Percentiles rank a stretch among this genome's conserved stretches.
These are phyloP conservation scores for Volucella inflata DNA, from an alignment of 2,888 invertebrate species.

Conservation along the genomic window DNA sequence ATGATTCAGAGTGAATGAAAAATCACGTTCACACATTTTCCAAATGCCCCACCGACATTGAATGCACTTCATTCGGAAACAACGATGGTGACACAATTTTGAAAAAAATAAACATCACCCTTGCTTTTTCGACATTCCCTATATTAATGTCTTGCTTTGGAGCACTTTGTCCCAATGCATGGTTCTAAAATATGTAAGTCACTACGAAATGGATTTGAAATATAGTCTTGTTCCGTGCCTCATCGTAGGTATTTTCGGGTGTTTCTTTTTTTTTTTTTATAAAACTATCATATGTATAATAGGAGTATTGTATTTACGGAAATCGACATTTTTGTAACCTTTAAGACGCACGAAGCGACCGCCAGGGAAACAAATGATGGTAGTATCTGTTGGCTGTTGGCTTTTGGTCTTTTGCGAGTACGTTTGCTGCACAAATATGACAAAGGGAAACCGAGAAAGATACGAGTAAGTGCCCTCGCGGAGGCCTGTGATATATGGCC, in stretches of 20 bases:
- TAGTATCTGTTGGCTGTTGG: conserved; percentile 20
- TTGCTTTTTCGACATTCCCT: conserved; percentile 37
- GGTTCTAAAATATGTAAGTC: conserved; percentile 46
- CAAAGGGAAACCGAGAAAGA: conserved; percentile 50
- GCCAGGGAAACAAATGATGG: conserved; percentile 51
- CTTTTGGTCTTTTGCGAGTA: conserved; percentile 9
- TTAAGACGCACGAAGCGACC: conserved; percentile 7
- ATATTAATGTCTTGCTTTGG: conserved; percentile 21
- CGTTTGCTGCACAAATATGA: conserved; percentile 61
- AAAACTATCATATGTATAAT: background rate
- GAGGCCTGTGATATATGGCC: conserved; percentile 60
- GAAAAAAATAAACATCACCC: conserved; percentile 7
- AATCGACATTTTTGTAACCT: conserved; percentile 30
- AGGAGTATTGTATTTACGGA: conserved; percentile 15
- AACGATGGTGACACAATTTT: conserved; percentile 46
- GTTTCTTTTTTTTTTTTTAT: background rate
- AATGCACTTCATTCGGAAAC: conserved; percentile 32
- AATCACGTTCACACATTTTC: conserved; percentile 41
- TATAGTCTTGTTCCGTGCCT: conserved; percentile 22
- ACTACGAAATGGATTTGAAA: conserved; percentile 17
- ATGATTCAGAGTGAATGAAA: background rate
- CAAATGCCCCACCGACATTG: background rate
- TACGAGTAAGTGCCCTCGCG: conserved; percentile 44
- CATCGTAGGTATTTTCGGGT: conserved; percentile 26
- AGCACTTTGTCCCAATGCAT: conserved; percentile 37